A percentile compares a stretch with the other conserved stretches of the same genome.
Conservation (phyloP, 2,888 invertebrate species). For the Caenorhabditis imperialis region DNA sequence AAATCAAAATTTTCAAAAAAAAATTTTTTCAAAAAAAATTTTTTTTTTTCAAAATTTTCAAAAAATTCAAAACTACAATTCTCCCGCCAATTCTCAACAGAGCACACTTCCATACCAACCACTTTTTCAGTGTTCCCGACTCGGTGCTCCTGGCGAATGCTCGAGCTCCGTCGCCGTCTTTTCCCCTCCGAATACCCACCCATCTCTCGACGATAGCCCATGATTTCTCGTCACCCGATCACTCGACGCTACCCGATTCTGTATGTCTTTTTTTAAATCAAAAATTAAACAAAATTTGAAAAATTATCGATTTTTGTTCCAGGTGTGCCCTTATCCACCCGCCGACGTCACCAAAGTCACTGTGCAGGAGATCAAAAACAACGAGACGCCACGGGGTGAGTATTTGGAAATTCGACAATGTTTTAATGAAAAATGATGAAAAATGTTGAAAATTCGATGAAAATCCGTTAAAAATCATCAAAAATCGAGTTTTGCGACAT, state of each 20-base stretch:
- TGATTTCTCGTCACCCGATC: constrained; percentile 71
- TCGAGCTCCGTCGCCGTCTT: constrained; percentile 72
- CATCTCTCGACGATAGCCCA: constrained; percentile 73
- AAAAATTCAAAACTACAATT: no score
- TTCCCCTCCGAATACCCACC: constrained; percentile 73
- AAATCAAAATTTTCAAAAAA: no score
- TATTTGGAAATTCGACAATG: no score
- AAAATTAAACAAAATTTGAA: no score
- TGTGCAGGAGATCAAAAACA: constrained; percentile 77
- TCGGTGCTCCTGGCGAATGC: constrained; percentile 60
- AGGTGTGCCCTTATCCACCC: constrained; percentile 77
- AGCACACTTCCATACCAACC: no score
- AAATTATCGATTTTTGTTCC: background rate
- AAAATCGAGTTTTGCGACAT: no score
- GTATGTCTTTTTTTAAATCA: constrained; percentile 47
- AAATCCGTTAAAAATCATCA: no score
- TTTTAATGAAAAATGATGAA: no score
- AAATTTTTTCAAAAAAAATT: no score
- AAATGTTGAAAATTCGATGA: no score
- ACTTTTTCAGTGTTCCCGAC: constrained; percentile 54
- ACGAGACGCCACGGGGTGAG: constrained; percentile 76
- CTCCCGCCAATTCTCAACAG: no score
- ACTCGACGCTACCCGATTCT: constrained; percentile 59
- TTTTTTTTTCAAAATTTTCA: no score
- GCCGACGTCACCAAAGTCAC: constrained; percentile 76